Conservation (phyloP, 2,797 vertebrate genomes). For the Tinamus major region DNA sequence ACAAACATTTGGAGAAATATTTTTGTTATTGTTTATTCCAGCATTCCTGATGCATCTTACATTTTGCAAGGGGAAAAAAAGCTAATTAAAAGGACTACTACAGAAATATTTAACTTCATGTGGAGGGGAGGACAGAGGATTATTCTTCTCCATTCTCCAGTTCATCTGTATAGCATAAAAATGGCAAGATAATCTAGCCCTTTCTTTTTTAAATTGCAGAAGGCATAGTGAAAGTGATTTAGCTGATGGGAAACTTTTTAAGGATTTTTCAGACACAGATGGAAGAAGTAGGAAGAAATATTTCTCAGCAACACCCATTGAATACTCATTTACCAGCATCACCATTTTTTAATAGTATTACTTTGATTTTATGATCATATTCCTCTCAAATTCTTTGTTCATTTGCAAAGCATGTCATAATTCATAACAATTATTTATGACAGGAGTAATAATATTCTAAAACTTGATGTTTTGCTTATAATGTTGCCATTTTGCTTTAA, state of each 20-base stretch:
- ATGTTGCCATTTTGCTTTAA: not conserved
- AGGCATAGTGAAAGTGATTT: not conserved
- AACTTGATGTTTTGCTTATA: not conserved
- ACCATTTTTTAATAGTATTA: not conserved
- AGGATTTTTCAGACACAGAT: not conserved
- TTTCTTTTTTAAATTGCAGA: conserved; percentile 10
- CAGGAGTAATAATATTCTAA: not conserved
- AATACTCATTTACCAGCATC: not conserved
- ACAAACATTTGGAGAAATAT: not conserved
- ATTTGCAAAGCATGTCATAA: not conserved
- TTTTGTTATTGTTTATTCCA: not conserved
- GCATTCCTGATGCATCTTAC: not conserved
- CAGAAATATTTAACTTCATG: not conserved
- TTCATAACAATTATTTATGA: not conserved
- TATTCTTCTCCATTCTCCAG: not conserved
- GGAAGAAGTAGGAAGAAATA: not conserved
- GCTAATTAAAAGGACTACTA: not conserved
- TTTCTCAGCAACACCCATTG: not conserved
- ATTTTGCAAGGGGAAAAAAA: not conserved
- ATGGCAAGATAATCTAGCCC: not conserved
- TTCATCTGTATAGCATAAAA: conserved; percentile 13
- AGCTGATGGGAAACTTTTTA: not conserved
- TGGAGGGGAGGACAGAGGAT: not conserved
- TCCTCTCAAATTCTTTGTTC: not conserved
- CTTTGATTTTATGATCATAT: not conserved